Percentiles rank a stretch among this genome's conserved stretches.
These are phyloP conservation scores for Perizoma affinitatum DNA, from an alignment of 2,888 invertebrate genomes.

Conservation along the genomic window DNA sequence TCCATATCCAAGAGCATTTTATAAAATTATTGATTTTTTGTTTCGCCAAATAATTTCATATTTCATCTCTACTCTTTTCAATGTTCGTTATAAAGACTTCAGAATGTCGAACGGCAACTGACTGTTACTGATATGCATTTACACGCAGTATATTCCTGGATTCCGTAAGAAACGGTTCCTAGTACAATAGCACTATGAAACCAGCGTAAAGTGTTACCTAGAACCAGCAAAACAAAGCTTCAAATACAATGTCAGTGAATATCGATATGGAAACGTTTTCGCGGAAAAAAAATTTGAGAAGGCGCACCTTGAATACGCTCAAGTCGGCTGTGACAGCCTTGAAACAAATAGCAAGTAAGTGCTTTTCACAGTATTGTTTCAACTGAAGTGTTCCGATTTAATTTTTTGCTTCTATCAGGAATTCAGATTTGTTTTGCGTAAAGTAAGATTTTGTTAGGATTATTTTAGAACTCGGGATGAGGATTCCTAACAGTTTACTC, in stretches of 20 bases:
- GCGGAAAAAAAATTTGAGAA: conserved; percentile 73
- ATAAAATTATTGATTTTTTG: too few relatives aligned
- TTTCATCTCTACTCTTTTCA: conserved; percentile 56
- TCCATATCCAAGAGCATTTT: too few relatives aligned
- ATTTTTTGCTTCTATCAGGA: conserved; percentile 28
- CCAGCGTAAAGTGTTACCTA: conserved; percentile 36
- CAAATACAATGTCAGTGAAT: conserved; percentile 68
- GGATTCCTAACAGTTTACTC: conserved; percentile 13
- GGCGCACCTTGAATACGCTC: conserved; percentile 75
- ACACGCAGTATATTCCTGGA: conserved; percentile 73
- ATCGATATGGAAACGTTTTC: conserved; percentile 77
- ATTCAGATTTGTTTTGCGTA: conserved; percentile 12
- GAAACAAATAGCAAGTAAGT: conserved; percentile 79
- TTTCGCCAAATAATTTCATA: neutral
- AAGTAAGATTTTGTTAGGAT: conserved; percentile 6
- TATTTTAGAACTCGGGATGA: conserved; percentile 9
- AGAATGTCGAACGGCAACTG: conserved; percentile 61
- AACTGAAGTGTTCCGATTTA: conserved; percentile 20
- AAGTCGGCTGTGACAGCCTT: conserved; percentile 76
- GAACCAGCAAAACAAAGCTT: conserved; percentile 36
- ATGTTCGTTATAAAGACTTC: conserved; percentile 62
- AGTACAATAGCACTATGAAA: conserved; percentile 37
- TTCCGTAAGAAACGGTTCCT: conserved; percentile 70
- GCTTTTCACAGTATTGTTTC: conserved; percentile 44
- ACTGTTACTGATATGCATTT: conserved; percentile 75